phyloP scores from a whole-genome alignment of 2,888 invertebrate genomes.

The Pyrrhosoma nymphula region DNA sequence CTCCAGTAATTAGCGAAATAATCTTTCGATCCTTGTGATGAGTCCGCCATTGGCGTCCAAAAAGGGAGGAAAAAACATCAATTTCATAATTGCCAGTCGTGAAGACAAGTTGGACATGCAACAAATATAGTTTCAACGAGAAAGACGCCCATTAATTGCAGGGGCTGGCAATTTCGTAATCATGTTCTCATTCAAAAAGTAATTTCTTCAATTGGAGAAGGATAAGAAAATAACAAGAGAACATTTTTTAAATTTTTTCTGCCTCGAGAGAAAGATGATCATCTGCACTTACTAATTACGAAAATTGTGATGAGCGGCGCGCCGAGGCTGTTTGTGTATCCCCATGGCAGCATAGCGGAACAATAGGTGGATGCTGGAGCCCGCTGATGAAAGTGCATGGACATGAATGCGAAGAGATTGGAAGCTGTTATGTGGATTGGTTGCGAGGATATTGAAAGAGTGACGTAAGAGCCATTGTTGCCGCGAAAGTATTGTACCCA shows the following conservation, averaged over 20 bases:
- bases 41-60: not conserved
- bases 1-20: not conserved
- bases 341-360: slow-evolving; percentile 57
- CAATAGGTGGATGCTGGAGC: slow-evolving; percentile 42
- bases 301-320: slow-evolving; percentile 58
- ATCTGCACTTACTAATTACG: slow-evolving; percentile 67
- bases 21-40: not conserved
- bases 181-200: not conserved
- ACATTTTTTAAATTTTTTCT: not conserved
- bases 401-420: slow-evolving; percentile 51
- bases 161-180: slow-evolving; percentile 44
- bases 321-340: slow-evolving; percentile 33
- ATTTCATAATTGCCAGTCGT: not conserved
- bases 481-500: slow-evolving; percentile 39
- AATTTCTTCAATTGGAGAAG: slow-evolving; percentile 11
- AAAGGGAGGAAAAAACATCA: not conserved
- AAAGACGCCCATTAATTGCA: slow-evolving; percentile 1
- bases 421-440: slow-evolving; percentile 65
- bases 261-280: slow-evolving; percentile 48
- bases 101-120: not conserved
- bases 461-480: slow-evolving; percentile 64
- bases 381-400: slow-evolving; percentile 65
- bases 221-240: slow-evolving; percentile 43
- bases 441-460: slow-evolving; percentile 65
- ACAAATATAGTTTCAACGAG: not conserved